Percentiles rank a stretch among this genome's conserved stretches.
These are phyloP conservation scores for Parauchenoglanis ngamensis DNA, from an alignment of 2,797 vertebrate genomes.

Conservation along the genomic window DNA sequence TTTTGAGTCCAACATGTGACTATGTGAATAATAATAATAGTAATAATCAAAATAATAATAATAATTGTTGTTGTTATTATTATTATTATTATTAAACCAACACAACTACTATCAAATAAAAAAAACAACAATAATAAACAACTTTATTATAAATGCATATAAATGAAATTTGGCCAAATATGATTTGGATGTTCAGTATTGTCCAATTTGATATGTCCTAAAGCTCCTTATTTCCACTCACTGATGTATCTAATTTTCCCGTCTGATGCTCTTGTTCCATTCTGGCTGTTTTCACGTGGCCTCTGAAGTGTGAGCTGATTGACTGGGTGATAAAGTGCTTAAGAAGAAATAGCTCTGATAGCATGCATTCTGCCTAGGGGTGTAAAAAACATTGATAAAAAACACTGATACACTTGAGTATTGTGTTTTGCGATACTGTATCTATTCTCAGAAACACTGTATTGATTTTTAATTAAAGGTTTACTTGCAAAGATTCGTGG, in stretches of 20 bases:
- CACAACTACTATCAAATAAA: not conserved
- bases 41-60: too few species aligned
- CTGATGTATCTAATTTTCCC: not conserved
- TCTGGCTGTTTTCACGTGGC: not conserved
- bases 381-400: too few species aligned
- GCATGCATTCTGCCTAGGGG: not conserved
- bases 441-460: too few species aligned
- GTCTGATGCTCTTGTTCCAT: not conserved
- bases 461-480: too few species aligned
- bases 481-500: too few species aligned
- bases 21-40: too few species aligned
- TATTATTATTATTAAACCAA: not conserved
- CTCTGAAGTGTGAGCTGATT: not conserved
- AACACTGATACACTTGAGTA: too few species aligned
- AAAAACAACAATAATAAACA: not conserved
- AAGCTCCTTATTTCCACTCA: not conserved
- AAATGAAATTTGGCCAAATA: not conserved
- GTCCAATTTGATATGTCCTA: not conserved
- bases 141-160: not conserved
- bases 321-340: not conserved
- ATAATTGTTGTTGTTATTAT: not conserved
- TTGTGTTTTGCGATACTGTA: too few species aligned
- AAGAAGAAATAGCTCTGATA: not conserved
- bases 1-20: not conserved
- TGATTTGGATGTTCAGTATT: not conserved